Evolutionary conservation across 1,140 invertebrate genomes (phyloP).

Genomic region (Epicauta chinensis): DNA sequence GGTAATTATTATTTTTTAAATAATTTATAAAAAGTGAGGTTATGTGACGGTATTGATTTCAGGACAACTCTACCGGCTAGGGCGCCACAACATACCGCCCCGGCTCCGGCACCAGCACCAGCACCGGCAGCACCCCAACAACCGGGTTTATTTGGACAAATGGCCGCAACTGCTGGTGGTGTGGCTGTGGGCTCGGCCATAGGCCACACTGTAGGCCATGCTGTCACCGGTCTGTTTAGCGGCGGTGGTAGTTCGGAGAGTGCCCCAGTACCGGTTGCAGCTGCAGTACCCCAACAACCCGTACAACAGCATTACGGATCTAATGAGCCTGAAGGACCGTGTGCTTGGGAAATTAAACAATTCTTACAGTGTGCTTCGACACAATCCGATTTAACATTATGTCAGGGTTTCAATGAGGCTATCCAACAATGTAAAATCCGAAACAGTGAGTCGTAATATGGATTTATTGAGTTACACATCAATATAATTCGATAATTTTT

Average conservation of each 20-base stretch:
- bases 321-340: slow-evolving; percentile 57
- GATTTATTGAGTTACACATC: too few species aligned
- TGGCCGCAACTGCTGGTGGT: slow-evolving; percentile 87
- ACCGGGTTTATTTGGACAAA: slow-evolving; percentile 69
- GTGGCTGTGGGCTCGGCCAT: slow-evolving; percentile 84
- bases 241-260: slow-evolving; percentile 55
- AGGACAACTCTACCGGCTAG: slow-evolving; percentile 43
- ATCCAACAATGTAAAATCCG: slow-evolving; percentile 78
- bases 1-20: slow-evolving; percentile 24
- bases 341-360: slow-evolving; percentile 84
- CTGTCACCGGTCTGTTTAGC: slow-evolving; percentile 73
- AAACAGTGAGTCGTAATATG: slow-evolving; percentile 38
- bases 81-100: slow-evolving; percentile 29
- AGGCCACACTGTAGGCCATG: slow-evolving; percentile 79
- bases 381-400: slow-evolving; percentile 76
- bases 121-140: slow-evolving; percentile 56
- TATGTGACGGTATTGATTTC: slow-evolving; percentile 21
- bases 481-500: too few species aligned
- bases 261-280: slow-evolving; percentile 38
- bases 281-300: slow-evolving; percentile 32
- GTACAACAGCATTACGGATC: slow-evolving; percentile 35
- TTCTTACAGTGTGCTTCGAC: slow-evolving; percentile 83
- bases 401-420: slow-evolving; percentile 90
- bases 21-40: slow-evolving; percentile 4
- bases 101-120: slow-evolving; percentile 44